Base-by-base conservation (phyloP, 2,888 invertebrate species). In the Ceriagrion tenellum region DNA sequence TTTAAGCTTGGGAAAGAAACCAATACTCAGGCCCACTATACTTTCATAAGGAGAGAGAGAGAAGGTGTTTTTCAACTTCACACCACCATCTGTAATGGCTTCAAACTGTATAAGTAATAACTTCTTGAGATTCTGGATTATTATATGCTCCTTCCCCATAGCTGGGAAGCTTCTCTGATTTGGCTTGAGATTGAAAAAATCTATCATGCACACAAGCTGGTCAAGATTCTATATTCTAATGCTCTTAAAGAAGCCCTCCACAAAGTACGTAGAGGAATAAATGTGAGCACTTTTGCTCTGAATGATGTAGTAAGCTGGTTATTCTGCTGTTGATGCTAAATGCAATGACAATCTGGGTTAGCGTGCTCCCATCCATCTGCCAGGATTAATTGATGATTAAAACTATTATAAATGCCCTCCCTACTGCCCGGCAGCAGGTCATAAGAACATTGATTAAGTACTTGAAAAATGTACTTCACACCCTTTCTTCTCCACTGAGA, bases 281-380 rank as follows among this genome's bases (percentile, higher is more conserved):
- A 40, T 93, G 18, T 26, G 93, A 63, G 69, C n/a, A 3, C 69
- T 12, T 26, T 23, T 26, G 47, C 69, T 47, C 40, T 4, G 47
- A 93, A 47, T n/a, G 93, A 93, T 93, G 93, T 93, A 91, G 18
- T 18, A 93, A 93, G 93, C 93, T 93, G 93, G 93, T 93, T 93
- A 93, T 93, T 93, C 93, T 93, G 93, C 93, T 89, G 89, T 89
- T 89, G 55, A 89, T 89, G 89, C 93, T 93, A 93, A 93, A 93
- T 93, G 93, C 93, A 93, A 93, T 74, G 93, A 93, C 93, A 93
- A 93, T 93, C 93, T 93, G 93, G 93, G 93, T 93, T 93, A 93
- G 93, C 93, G 93, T 93, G 93, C 93, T 93, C 47, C 93, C 93
- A n/a, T 93, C 69, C 93, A 93, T 93, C 93, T 74, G 93, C 69